Conservation (phyloP, 2,888 invertebrate species). For the Dryomyza anilis region DNA sequence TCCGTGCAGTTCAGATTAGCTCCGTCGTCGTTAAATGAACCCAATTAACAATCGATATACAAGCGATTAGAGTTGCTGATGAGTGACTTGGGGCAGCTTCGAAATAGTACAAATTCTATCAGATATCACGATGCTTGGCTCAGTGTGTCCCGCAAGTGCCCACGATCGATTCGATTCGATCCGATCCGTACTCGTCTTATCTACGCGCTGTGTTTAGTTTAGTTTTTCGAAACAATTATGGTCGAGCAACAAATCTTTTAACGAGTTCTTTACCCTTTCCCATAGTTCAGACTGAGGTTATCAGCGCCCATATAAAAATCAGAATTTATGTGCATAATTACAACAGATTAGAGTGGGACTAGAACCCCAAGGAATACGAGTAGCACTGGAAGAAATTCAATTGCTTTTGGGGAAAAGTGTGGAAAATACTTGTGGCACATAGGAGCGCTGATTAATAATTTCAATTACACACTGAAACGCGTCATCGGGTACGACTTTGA, state of each 20-base stretch:
- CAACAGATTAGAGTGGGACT: not conserved
- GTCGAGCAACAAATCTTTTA: constrained; percentile 16
- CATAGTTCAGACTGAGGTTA: constrained; percentile 8
- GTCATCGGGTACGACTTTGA: not conserved
- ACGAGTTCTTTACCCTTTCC: constrained; percentile 13
- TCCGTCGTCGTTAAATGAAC: constrained; percentile 5
- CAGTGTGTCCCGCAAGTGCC: not conserved
- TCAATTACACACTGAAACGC: constrained; percentile 16
- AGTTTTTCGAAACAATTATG: not conserved
- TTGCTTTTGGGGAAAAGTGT: not conserved
- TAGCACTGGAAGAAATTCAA: not conserved
- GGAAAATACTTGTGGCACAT: not conserved
- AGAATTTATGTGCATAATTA: constrained; percentile 7
- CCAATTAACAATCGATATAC: constrained; percentile 41
- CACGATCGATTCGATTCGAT: no score
- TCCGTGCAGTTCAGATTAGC: not conserved
- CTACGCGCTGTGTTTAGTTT: no score
- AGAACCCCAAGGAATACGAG: not conserved
- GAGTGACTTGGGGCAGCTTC: not conserved
- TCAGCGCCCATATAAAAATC: constrained; percentile 6
- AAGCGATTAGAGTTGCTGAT: constrained; percentile 36
- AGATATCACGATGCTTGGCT: not conserved
- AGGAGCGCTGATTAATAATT: constrained; percentile 18
- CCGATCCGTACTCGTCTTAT: no score
- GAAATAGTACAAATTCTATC: not conserved